A percentile compares a stretch with the other conserved stretches of the same genome.
phyloP scores from a whole-genome alignment of 2,113 vertebrate genomes.

The Oryzias melastigma region DNA sequence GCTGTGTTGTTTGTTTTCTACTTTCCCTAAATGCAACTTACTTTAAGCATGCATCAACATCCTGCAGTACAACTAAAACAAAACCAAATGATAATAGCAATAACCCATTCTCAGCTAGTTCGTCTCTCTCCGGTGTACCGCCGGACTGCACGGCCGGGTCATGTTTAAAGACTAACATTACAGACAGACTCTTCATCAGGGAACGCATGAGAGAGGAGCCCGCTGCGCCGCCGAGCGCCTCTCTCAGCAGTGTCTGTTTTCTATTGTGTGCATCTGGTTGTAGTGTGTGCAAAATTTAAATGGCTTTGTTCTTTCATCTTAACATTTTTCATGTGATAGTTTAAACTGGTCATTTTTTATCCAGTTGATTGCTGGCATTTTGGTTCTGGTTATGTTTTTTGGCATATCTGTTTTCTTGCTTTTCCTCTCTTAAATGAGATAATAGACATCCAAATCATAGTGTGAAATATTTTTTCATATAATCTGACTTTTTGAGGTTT shows the following conservation, averaged over 20 bases:
- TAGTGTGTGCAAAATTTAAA: conserved; percentile 87
- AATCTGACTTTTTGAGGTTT: conserved; percentile 73
- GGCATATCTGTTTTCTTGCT: conserved; percentile 79
- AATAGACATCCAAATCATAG: conserved; percentile 55
- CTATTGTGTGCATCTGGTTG: conserved; percentile 90
- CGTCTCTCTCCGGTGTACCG: conserved; percentile 86
- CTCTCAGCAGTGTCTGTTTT: conserved; percentile 68
- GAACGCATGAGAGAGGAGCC: conserved; percentile 78
- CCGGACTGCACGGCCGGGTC: conserved; percentile 90
- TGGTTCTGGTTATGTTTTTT: conserved; percentile 76
- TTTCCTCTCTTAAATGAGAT: conserved; percentile 76
- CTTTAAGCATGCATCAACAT: conserved; percentile 98
- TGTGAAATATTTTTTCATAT: conserved; percentile 70
- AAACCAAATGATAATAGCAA: conserved; percentile 49
- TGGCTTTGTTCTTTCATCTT: conserved; percentile 82
- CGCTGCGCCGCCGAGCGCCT: conserved; percentile 56
- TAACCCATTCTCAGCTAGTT: conserved; percentile 84
- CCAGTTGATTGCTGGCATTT: conserved; percentile 55
- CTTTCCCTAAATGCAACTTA: conserved; percentile 99
- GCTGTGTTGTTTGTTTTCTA: conserved; percentile 86
- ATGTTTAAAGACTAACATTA: conserved; percentile 79
- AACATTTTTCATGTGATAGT: conserved; percentile 79
- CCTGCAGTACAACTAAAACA: conserved; percentile 74
- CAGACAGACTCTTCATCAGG: conserved; percentile 77
- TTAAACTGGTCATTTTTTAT: conserved; percentile 64